Conservation (phyloP, 1,140 invertebrate genomes). For the Drosophila trapezifrons region DNA sequence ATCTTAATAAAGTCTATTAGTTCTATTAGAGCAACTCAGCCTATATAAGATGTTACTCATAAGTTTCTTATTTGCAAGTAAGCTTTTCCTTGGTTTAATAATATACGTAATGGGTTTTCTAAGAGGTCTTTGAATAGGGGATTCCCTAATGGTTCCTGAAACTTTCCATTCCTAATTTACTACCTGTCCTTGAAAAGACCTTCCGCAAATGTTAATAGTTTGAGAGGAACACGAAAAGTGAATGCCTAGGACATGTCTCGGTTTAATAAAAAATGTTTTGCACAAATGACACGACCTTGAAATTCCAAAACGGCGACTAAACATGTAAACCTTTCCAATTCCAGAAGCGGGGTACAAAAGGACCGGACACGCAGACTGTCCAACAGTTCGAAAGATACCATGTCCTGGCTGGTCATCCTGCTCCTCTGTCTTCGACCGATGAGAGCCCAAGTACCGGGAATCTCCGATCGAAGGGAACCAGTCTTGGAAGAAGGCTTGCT, state of each 20-base stretch:
- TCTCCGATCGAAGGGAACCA: background rate
- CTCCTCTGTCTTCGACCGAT: constrained; percentile 1
- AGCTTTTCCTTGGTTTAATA: background rate
- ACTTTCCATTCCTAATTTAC: no score
- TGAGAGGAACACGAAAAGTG: background rate
- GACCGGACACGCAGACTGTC: background rate
- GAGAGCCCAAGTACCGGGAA: background rate
- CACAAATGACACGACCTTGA: background rate
- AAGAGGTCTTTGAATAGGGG: background rate
- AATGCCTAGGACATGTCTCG: no score
- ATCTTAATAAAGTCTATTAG: background rate
- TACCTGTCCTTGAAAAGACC: background rate
- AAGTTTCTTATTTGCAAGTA: no score
- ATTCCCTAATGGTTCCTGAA: no score
- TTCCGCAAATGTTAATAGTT: background rate
- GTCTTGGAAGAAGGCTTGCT: background rate
- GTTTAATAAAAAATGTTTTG: background rate
- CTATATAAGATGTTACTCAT: no score
- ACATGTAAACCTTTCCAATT: constrained; percentile 6
- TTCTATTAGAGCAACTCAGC: no score
- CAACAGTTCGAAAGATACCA: constrained; percentile 8
- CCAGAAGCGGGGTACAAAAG: constrained; percentile 2
- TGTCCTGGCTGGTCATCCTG: constrained; percentile 3
- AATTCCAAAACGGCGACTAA: background rate
- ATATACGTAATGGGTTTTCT: background rate